Base-by-base conservation (phyloP, 2,797 vertebrate species). In the Poecilia wingei region DNA sequence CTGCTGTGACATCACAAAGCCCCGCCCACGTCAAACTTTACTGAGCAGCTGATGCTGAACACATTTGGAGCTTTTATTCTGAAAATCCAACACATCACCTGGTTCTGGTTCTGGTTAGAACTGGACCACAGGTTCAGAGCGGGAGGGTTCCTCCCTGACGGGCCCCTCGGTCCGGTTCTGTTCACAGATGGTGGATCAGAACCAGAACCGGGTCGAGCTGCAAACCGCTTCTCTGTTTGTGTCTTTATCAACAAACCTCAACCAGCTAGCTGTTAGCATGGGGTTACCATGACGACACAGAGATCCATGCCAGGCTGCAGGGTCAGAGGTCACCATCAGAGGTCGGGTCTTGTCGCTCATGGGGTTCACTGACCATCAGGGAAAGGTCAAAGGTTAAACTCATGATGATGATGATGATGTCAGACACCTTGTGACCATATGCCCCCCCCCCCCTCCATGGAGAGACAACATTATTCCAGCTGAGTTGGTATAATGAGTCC, bases 401-500 rank as follows among this genome's bases (percentile, higher is more conserved):
- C 53, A 78, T 66, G 55, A 82, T 46, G 45, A 46, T 45, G 45
- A 46, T 45, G 45, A 9, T 51, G 49, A 78, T 53, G 28, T 85
- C 66, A 81, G 72, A 81, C 75, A 68, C 51, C 66, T 57, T 68
- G 74, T 77, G 46, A 74, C 25, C 77, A 74, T 78, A 81, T 69
- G 3, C 33, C 41, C 41, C 79, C 64, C 76, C 55, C 14, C 0
- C 3, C 46, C 47, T 20, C 51, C 74, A n/a, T 28, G 41, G 49
- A 47, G 47, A 72, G 61, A 46, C 13, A 79, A n/a, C 87, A 77
- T 84, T 86, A 84, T 87, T 83, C 61, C 85, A 83, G 84, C 82
- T 66, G 3, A 64, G 43, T 25, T 88, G 85, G 55, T 89, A 85
- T 86, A 86, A 87, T 86, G 87, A 80, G 74, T 84, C 59, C 25